phyloP scores from a whole-genome alignment of 2,888 invertebrate species.

The Vesta saturnalis region DNA sequence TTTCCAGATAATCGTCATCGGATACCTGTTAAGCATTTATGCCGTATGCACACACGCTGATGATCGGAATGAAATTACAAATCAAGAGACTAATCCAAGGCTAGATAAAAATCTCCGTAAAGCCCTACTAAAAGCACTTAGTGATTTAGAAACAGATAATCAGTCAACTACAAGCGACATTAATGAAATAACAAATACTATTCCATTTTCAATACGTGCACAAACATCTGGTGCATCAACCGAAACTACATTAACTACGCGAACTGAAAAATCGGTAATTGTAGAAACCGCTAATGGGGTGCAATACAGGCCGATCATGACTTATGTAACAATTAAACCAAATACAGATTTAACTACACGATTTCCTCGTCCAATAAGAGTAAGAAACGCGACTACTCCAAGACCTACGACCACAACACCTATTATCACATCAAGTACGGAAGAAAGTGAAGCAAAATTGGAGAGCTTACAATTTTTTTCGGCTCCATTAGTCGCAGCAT shows the following conservation, averaged over 20 bases:
- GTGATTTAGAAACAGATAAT: constrained; percentile 76
- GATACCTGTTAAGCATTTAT: no score
- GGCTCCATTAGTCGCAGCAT: constrained; percentile 85
- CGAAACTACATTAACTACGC: constrained; percentile 43
- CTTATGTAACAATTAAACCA: neutral
- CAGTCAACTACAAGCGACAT: constrained; percentile 3
- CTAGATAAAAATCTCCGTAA: constrained; percentile 80
- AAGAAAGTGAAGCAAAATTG: constrained; percentile 72
- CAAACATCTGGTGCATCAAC: constrained; percentile 62
- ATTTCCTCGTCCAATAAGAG: neutral
- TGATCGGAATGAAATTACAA: constrained; percentile 58
- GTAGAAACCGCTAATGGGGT: neutral
- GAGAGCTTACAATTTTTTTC: constrained; percentile 82
- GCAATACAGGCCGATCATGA: neutral
- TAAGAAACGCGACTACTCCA: neutral
- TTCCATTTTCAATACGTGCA: constrained; percentile 67
- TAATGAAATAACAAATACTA: constrained; percentile 53
- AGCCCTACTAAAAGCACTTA: constrained; percentile 79
- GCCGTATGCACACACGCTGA: constrained; percentile 52
- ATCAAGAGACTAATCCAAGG: constrained; percentile 61
- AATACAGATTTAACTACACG: neutral
- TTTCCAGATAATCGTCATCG: no score
- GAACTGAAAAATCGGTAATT: neutral
- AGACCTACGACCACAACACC: constrained; percentile 65
- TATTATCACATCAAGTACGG: constrained; percentile 72